Percentiles rank a stretch among this genome's conserved stretches.
Evolutionary conservation across 2,797 vertebrate genomes (phyloP).

Genomic region (Eutrigla gurnardus): DNA sequence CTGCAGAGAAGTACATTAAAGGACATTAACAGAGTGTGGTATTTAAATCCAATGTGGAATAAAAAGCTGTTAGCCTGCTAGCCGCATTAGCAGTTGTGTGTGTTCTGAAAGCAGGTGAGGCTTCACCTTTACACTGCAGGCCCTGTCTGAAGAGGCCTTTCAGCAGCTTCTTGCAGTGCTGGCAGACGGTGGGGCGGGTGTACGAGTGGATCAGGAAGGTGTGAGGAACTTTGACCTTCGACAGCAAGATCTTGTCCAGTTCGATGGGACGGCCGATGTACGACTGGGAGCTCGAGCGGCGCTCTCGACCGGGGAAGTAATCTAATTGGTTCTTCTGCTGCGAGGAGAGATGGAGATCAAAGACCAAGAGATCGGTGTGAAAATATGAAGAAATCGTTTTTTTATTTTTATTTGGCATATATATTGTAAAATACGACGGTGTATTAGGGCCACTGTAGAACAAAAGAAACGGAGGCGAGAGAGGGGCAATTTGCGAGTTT

Average conservation of each 20-base stretch:
- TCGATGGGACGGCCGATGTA: conserved; percentile 94
- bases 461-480: too few relatives aligned
- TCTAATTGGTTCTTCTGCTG: conserved; percentile 92
- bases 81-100: too few relatives aligned
- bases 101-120: too few relatives aligned
- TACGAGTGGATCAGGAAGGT: conserved; percentile 98
- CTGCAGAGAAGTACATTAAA: too few relatives aligned
- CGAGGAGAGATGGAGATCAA: conserved; percentile 21
- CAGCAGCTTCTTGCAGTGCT: conserved; percentile 98
- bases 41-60: not conserved
- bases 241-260: conserved; percentile 94
- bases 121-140: conserved; percentile 93
- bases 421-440: too few relatives aligned
- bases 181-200: conserved; percentile 95
- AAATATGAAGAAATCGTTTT: not conserved
- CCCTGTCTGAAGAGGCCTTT: conserved; percentile 97
- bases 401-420: too few relatives aligned
- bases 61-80: too few relatives aligned
- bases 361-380: not conserved
- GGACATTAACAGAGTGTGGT: too few relatives aligned
- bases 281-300: conserved; percentile 93
- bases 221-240: conserved; percentile 97
- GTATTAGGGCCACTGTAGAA: too few relatives aligned
- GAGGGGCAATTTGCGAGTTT: too few relatives aligned
- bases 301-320: conserved; percentile 90